phyloP scores from a whole-genome alignment of 2,888 invertebrate species.

The Polydesmus complanatus region DNA sequence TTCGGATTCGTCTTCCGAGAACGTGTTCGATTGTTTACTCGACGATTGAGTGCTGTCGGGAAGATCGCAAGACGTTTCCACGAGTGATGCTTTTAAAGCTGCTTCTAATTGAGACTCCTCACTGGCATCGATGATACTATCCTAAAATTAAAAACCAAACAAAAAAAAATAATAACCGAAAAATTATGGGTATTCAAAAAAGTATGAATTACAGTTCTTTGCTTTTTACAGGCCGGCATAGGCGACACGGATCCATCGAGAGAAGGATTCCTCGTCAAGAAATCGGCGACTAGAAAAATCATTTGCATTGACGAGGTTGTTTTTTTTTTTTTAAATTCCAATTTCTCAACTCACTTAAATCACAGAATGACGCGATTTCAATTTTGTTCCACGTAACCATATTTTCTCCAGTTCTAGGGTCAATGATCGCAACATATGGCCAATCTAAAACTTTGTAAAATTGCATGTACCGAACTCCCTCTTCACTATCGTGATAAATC shows the following conservation, averaged over 20 bases:
- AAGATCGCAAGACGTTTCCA: conserved; percentile 19
- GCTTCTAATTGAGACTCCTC: conserved; percentile 37
- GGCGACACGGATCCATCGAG: conserved; percentile 9
- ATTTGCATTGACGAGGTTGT: no score
- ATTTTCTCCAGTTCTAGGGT: conserved; percentile 52
- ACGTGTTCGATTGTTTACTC: neutral
- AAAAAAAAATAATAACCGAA: neutral
- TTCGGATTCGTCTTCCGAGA: conserved; percentile 13
- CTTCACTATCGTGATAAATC: conserved; percentile 40
- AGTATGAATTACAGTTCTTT: neutral
- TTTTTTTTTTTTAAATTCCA: neutral
- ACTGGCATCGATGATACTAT: conserved; percentile 32
- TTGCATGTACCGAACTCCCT: conserved; percentile 47
- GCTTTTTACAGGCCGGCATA: conserved; percentile 5
- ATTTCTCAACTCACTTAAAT: conserved; percentile 27
- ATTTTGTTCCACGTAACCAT: conserved; percentile 37
- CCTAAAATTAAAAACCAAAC: neutral
- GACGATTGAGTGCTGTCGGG: neutral
- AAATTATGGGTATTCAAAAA: no score
- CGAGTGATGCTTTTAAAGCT: conserved; percentile 36
- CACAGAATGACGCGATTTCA: conserved; percentile 32
- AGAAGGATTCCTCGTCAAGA: conserved; percentile 13
- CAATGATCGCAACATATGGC: conserved; percentile 50
- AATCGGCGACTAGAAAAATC: conserved; percentile 11
- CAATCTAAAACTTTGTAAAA: conserved; percentile 47